These are phyloP conservation scores for Anadara kagoshimensis DNA, from an alignment of 1,140 invertebrate genomes.

Conservation along the genomic window DNA sequence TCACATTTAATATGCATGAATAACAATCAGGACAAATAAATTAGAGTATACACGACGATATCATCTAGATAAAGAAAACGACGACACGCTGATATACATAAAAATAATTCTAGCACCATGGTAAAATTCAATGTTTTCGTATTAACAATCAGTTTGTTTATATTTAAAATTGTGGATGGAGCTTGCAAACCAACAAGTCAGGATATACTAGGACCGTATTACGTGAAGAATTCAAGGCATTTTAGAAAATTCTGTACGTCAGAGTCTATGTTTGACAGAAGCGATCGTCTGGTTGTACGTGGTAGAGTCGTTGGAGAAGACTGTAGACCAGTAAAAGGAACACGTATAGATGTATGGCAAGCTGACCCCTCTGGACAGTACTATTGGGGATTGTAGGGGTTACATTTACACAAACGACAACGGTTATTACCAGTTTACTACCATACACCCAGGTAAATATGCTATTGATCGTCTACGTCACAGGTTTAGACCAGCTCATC, in stretches of 20 bases:
- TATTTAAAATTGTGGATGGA: neutral
- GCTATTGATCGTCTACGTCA: neutral
- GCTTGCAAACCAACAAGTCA: slow-evolving; percentile 31
- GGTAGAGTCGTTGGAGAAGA: slow-evolving; percentile 24
- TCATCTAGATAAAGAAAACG: too few species aligned
- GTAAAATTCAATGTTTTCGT: neutral
- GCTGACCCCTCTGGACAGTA: slow-evolving; percentile 31
- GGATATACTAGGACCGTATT: slow-evolving; percentile 35
- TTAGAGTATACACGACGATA: too few species aligned
- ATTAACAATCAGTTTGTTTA: neutral
- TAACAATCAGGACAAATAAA: too few species aligned
- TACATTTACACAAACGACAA: slow-evolving; percentile 30
- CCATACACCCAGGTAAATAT: slow-evolving; percentile 36
- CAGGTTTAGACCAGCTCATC: slow-evolving; percentile 27
- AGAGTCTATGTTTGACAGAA: neutral
- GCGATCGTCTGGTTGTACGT: slow-evolving; percentile 18
- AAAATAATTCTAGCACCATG: too few species aligned
- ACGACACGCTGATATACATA: too few species aligned
- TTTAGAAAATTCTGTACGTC: slow-evolving; percentile 30
- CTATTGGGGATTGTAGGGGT: slow-evolving; percentile 18
- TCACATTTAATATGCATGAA: too few species aligned
- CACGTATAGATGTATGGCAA: slow-evolving; percentile 38
- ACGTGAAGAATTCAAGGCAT: slow-evolving; percentile 5
- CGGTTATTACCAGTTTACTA: slow-evolving; percentile 37
- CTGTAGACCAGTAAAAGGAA: slow-evolving; percentile 10